Evolutionary conservation across 2,113 vertebrate genomes (phyloP).

Genomic region (Paramormyrops kingsleyae): DNA sequence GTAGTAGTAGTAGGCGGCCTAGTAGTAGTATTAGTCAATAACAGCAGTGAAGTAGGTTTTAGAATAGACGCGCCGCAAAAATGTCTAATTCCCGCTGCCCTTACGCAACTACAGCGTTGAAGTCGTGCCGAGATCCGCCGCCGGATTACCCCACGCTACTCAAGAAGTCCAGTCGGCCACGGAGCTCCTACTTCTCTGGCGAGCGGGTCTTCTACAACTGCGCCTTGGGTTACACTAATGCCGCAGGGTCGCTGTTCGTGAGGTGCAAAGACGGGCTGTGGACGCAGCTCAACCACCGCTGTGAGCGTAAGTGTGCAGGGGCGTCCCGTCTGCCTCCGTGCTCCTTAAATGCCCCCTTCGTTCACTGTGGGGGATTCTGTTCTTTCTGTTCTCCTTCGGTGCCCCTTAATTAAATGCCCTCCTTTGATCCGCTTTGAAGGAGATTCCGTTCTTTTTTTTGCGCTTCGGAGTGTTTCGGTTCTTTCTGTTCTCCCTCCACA

Average conservation of each 20-base stretch:
- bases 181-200: neutral
- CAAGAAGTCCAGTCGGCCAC: no score
- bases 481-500: conserved; percentile 20
- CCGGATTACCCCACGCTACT: neutral
- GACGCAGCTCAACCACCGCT: neutral
- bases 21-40: neutral
- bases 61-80: neutral
- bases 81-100: neutral
- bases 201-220: neutral
- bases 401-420: neutral
- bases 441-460: no score
- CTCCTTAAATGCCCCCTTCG: neutral
- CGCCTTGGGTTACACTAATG: neutral
- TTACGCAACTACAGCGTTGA: neutral
- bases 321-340: neutral
- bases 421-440: neutral
- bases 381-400: neutral
- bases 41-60: neutral
- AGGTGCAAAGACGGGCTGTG: neutral
- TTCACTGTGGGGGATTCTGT: neutral
- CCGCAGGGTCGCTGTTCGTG: neutral
- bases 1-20: neutral
- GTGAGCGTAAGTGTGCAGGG: conserved; percentile 6
- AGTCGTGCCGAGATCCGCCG: neutral
- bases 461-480: no score